Evolutionary conservation across 2,113 vertebrate genomes (phyloP).

Genomic region (Petroica traversi): DNA sequence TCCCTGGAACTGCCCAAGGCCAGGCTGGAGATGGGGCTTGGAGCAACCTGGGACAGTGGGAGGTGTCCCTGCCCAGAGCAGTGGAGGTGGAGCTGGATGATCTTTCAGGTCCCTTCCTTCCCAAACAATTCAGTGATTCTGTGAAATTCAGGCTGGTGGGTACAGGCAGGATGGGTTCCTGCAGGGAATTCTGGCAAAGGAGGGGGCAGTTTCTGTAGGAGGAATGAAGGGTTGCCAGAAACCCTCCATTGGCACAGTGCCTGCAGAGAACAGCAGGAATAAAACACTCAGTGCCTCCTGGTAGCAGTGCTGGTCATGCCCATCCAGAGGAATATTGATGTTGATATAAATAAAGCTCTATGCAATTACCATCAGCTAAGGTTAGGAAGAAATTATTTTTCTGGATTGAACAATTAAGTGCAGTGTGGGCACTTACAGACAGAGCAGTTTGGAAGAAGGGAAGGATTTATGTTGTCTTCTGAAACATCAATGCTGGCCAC

Average conservation of each 20-base stretch:
- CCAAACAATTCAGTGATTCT: neutral
- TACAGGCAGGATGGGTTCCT: neutral
- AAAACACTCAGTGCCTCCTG: neutral
- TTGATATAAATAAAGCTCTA: slow-evolving; percentile 1
- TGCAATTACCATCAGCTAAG: neutral
- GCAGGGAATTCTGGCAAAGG: neutral
- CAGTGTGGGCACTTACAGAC: neutral
- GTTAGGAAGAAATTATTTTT: neutral
- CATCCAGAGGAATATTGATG: neutral
- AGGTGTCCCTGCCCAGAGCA: neutral
- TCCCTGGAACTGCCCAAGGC: neutral
- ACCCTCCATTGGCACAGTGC: neutral
- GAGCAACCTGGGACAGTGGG: accelerated
- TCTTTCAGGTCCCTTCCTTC: neutral
- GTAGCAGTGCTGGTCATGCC: neutral
- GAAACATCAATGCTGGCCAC: neutral
- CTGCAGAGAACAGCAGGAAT: neutral
- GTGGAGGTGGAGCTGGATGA: accelerated
- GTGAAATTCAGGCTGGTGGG: neutral
- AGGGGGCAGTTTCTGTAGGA: neutral
- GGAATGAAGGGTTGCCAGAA: neutral
- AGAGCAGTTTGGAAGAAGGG: neutral
- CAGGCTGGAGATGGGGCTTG: accelerated
- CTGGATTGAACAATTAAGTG: neutral
- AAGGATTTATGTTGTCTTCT: neutral